Evolutionary conservation across 2,797 vertebrate genomes (phyloP).

Genomic region (Sebastes miniatus): DNA sequence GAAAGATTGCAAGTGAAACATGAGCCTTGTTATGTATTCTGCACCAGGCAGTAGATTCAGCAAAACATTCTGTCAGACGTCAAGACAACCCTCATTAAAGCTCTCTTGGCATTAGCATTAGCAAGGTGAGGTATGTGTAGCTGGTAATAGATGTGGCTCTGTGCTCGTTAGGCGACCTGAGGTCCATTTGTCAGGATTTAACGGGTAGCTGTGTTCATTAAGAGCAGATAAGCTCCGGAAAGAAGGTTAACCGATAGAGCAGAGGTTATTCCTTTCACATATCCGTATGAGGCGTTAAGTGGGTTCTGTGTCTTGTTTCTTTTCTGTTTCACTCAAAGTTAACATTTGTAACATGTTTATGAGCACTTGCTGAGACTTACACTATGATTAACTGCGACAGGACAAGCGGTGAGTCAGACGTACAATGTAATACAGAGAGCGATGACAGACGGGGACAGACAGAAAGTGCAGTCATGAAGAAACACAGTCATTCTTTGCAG

Average conservation of each 20-base stretch:
- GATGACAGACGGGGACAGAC: background rate
- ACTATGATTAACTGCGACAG: background rate
- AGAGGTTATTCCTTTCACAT: slow-evolving; percentile 22
- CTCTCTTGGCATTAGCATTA: slow-evolving; percentile 40
- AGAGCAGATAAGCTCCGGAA: slow-evolving; percentile 29
- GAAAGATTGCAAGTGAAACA: background rate
- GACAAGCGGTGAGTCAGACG: slow-evolving; percentile 6
- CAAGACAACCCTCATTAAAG: slow-evolving; percentile 50
- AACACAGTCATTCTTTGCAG: background rate
- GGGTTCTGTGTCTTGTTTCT: background rate
- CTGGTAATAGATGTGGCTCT: slow-evolving; percentile 20
- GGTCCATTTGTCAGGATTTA: slow-evolving; percentile 57
- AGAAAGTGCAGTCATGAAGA: slow-evolving; percentile 1
- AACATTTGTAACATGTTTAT: background rate
- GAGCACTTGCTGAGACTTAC: background rate
- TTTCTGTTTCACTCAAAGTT: background rate
- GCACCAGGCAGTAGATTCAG: slow-evolving; percentile 1
- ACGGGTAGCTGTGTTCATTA: slow-evolving; percentile 58
- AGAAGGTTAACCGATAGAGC: slow-evolving; percentile 24
- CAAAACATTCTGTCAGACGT: background rate
- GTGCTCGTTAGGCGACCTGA: slow-evolving; percentile 19
- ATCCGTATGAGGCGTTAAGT: background rate
- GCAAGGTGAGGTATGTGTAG: slow-evolving; percentile 10
- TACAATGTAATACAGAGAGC: background rate
- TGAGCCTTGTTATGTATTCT: slow-evolving; percentile 28